Base-by-base conservation (phyloP, 2,113 vertebrate species). In the Hiodon tergisus region DNA sequence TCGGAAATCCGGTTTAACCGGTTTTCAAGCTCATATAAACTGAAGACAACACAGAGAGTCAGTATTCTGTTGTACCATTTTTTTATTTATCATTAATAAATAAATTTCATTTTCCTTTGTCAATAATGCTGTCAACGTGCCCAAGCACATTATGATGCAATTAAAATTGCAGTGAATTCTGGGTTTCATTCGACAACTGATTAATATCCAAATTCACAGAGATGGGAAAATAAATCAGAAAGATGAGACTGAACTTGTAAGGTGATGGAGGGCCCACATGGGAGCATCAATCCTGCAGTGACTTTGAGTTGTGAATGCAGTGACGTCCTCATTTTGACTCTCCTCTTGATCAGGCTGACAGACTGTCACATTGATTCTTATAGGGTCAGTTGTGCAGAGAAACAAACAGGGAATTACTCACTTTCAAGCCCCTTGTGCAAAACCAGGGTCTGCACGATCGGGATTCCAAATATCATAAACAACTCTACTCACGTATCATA, bases 341-440 rank as follows among this genome's bases (percentile, higher is more conserved):
- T 76, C 71, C 46, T 17, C 59, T 11, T 13, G 16, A n/a, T 63
- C 54, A 46, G n/a, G 53, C 72, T 75, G 82, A 77, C 60, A 71
- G 80, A 60, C 77, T 70, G 79, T 66, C 17, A 58, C 48, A 52
- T 55, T 59, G 67, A 57, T 47, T 74, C 62, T 54, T 62, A 63
- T 63, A 63, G 69, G 46, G 62, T 71, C 71, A 69, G 69, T 71
- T 61, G 31, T 57, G 73, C 65, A 54, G 61, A 51, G 51, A 62
- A 66, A n/a, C 69, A 74, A 67, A 74, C 72, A 71, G 67, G 58
- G 31, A 66, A 52, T 48, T 17, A 76, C 3, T 76, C 71, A 74
- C 58, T 48, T 72, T 31, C 31, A 31, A 31, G 31, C 31, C 31
- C 31, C 31, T 31, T 31, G 31, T 31, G 31, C 2, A 31, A 4